Evolutionary conservation across 2,797 vertebrate species (phyloP), one percentile per base, ranked within the genome.

Genomic region (Coccyzus lansbergi): DNA sequence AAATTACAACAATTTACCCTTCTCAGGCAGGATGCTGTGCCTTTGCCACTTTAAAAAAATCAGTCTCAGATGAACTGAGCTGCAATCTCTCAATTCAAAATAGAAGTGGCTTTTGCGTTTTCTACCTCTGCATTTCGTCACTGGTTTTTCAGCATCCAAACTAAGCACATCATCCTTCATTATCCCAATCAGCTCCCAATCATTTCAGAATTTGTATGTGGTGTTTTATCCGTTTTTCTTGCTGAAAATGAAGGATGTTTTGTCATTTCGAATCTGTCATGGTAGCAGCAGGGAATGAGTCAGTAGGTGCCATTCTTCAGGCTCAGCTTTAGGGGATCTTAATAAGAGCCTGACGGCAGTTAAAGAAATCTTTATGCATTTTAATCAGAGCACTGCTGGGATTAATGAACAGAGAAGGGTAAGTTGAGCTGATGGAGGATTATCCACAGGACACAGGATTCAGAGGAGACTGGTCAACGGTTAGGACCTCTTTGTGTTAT

Each of bases 1-100:
- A 44, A 7, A 26, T 6, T 5, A 11, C 8, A 5, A 15, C 6
- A 9, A 63, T 55, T 59, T 31, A 4, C 9, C 59, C 29, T 76
- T 34, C 38, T 26, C 59, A 33, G 31, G 22, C 22, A 46, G 75
- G 22, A 15, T 46, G 10, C 0, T 0, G 21, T n/a, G 62, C 15
- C 24, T 82, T 65, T 69, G 17, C 46, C 59, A 48, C 44, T n/a
- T 68, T 17, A 38, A 46, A 52, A 53, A 82, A 56, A 79, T 63
- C 49, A 40, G 15, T 72, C 69, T 51, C 10, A 4, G 24, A 16
- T 31, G 56, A 79, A 69, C 29, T 40, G 26, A 14, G 10, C 40
- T 34, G 17, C 31, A 56, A 33, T 21, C 18, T 64, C 17, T 29
- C 74, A 42, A 31, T 60, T 65, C 18, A 10, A 42, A 83, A 51